Evolutionary conservation across 1,140 invertebrate species (phyloP), one percentile per base, ranked within the genome.

Genomic region (Heliconius himera): DNA sequence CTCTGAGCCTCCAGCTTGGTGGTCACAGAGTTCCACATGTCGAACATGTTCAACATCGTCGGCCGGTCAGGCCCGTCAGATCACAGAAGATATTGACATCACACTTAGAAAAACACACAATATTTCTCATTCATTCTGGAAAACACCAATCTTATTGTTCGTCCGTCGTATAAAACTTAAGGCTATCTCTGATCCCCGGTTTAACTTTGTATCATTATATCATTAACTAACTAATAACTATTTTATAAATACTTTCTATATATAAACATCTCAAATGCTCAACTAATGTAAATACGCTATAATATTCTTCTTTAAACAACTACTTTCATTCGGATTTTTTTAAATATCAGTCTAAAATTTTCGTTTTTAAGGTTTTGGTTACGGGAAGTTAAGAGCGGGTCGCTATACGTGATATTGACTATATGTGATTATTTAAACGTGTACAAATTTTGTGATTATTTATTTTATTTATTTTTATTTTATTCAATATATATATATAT

Each of bases 1-100:
- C 94, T 95, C 91, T 96, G 96, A 83, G 96, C 95, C 95, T 97
- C 97, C 96, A 97, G 91, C 95, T 97, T 97, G 88, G 96, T 96
- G 95, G 96, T 97, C 90, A 97, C 97, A 95, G 96, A 97, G 95
- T 96, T 97, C 97, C 97, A 97, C 97, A 97, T 97, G 95, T 97
- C 97, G 95, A 97, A 97, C 97, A 97, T 97, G 94, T 97, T 97
- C 87, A 94, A 84, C 92, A 93, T 94, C 70, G 82, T 91, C 81
- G 86, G 86, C 86, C 90, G 87, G 87, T 29, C 41, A 41, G 88
- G 89, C 90, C 87, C 54, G 41, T 77, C 83, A 84, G 79, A 75
- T 87, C 85, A 87, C 88, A 87, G 79, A 70, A 79, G 79, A 88
- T 51, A 51, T 87, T 79, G 86, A 86, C 88, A 84, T 56, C 20